These are phyloP conservation scores for Lithophane semibrunnea DNA, from an alignment of 2,888 invertebrate species.

Conservation along the genomic window DNA sequence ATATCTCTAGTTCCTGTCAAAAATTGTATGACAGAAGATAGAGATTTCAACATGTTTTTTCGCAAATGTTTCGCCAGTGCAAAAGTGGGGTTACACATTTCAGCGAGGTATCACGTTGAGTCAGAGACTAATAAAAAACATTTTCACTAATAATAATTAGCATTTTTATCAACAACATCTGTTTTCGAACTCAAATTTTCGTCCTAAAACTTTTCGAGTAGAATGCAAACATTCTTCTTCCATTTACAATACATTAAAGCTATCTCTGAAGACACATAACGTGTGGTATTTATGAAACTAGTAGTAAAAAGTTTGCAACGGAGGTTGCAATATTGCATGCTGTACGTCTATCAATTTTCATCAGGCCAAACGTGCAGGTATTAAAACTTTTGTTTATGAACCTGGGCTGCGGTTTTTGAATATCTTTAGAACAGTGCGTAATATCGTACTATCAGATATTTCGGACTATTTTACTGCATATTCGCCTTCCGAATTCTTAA, in stretches of 20 bases:
- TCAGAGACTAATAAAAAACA: not conserved
- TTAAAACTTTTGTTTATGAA: constrained; percentile 53
- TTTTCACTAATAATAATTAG: not conserved
- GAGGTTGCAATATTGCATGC: constrained; percentile 58
- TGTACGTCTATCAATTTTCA: constrained; percentile 59
- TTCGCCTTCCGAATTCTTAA: not conserved
- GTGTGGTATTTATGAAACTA: constrained; percentile 50
- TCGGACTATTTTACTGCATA: not conserved
- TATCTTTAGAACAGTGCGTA: constrained; percentile 27
- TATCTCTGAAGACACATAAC: constrained; percentile 47
- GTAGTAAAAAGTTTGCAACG: constrained; percentile 45
- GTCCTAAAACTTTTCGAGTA: not conserved
- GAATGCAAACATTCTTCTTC: constrained; percentile 17
- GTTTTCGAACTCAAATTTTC: constrained; percentile 15
- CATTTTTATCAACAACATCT: not conserved
- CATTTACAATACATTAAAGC: constrained; percentile 26
- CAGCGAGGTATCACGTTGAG: not conserved
- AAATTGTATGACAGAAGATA: too few species aligned
- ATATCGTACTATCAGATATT: not conserved
- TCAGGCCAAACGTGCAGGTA: constrained; percentile 41
- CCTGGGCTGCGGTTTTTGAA: constrained; percentile 39
- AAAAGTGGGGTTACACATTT: not conserved
- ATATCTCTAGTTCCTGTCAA: too few species aligned
- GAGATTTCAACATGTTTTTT: too few species aligned
- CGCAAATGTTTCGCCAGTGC: too few species aligned